phyloP scores from a whole-genome alignment of 37 sponge, comb jelly and placozoan genomes.

The Dysidea cf. avara region DNA sequence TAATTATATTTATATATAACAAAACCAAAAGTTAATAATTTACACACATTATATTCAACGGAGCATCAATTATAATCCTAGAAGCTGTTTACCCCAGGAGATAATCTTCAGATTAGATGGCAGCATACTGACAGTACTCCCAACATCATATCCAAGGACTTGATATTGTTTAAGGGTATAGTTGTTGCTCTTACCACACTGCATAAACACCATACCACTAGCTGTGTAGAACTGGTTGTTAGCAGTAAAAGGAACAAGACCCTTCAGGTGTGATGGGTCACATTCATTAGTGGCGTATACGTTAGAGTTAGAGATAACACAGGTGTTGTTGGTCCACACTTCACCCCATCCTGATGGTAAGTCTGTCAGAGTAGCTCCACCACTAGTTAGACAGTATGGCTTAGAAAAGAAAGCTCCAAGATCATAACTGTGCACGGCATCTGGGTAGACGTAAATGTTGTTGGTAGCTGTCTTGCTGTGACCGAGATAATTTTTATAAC shows the following conservation, averaged over 20 bases:
- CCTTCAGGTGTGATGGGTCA: conserved; percentile 15
- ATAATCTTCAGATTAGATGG: conserved; percentile 22
- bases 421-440: conserved; percentile 14
- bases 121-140: conserved; percentile 17
- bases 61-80: conserved; percentile 16
- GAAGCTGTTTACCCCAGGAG: conserved; percentile 38
- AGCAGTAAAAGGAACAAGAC: conserved; percentile 46
- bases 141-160: conserved; percentile 48
- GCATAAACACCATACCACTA: conserved; percentile 25
- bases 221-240: conserved; percentile 58
- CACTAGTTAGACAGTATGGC: conserved; percentile 48
- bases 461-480: conserved; percentile 30
- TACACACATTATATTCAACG: no score
- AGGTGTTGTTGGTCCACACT: conserved; percentile 52
- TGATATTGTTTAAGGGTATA: conserved; percentile 30
- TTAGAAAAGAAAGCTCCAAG: neutral
- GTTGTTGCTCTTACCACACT: conserved; percentile 17
- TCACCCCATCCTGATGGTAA: conserved; percentile 56
- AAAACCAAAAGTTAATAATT: no score
- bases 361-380: conserved; percentile 24
- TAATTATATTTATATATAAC: no score
- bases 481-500: conserved; percentile 50
- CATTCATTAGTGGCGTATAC: conserved; percentile 35
- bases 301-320: conserved; percentile 47
- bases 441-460: conserved; percentile 55